Percentiles rank a stretch among this genome's conserved stretches.
Conservation (phyloP, 1,140 invertebrate genomes). For the Globodera ellingtonae region DNA sequence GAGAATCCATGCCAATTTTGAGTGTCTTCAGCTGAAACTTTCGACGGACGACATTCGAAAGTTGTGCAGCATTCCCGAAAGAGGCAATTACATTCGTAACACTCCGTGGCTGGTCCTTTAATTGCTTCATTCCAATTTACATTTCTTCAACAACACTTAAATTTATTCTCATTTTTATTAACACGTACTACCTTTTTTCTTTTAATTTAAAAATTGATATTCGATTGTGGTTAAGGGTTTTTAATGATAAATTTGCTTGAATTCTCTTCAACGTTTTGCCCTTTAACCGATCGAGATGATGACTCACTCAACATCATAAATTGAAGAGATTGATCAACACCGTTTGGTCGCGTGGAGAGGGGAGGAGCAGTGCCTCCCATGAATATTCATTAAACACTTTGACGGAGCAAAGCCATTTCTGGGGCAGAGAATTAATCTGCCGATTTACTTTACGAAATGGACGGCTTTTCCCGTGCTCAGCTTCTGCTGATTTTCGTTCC, state of each 20-base stretch:
- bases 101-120: slow-evolving; percentile 37
- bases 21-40: slow-evolving; percentile 38
- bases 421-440: too few relatives aligned
- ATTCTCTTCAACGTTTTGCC: too few relatives aligned
- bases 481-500: not conserved
- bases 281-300: too few relatives aligned
- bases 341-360: too few relatives aligned
- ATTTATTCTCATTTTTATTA: too few relatives aligned
- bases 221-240: too few relatives aligned
- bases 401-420: not conserved
- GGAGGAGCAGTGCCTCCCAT: not conserved
- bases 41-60: slow-evolving; percentile 32
- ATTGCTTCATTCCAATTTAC: not conserved
- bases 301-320: too few relatives aligned
- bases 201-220: too few relatives aligned
- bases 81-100: slow-evolving; percentile 40
- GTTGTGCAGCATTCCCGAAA: slow-evolving; percentile 32
- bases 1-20: slow-evolving; percentile 52
- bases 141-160: too few relatives aligned
- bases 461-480: not conserved
- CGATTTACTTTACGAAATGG: not conserved
- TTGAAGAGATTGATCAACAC: too few relatives aligned
- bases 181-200: too few relatives aligned
- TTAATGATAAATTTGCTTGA: too few relatives aligned
- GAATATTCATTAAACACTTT: not conserved